Evolutionary conservation across 2,888 invertebrate genomes (phyloP), one percentile per base, ranked within the genome.

Genomic region (Argyra leucocephala): DNA sequence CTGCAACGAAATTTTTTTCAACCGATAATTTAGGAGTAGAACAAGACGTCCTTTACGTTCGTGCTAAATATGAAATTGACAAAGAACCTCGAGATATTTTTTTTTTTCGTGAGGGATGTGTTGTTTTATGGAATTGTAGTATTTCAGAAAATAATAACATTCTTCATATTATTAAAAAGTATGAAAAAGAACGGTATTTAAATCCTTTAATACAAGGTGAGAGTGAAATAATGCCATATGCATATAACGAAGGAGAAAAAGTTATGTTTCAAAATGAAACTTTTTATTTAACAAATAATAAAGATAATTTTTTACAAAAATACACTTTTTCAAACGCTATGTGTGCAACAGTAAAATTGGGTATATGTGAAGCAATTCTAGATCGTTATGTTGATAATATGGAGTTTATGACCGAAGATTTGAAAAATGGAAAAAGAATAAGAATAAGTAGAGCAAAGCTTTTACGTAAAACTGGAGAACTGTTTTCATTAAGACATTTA

Each of bases 301-400:
- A 83, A 1, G 82, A 83, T 60, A 84, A 84, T 64, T 84, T 84
- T 36, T 77, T 95, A 67, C 93, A 96, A 73, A 92, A 92, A 76
- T 98, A 93, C 75, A 90, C 97, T 22, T 93, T 96, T 78, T 96
- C 96, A 4, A 92, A 97, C 82, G 96, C 93, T 0, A 87, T 98
- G 82, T 89, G 92, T 0, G 87, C 94, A 70, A 95, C 95, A 0
- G 96, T 97, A 0, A 95, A 96, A 74, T 82, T 98, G 66, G 94
- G 94, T 0, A 90, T 96, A 66, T 96, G 95, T 95, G 97, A 98
- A 82, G 86, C 90, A 7, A 86, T 89, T 0, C 81, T 97, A 61
- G 91, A 92, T 72, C 83, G 85, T 31, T 90, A 93, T 72, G 90
- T 95, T 18, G 88, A 93, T 59, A 86, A 91, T 1, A 90, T 96